A percentile compares a stretch with the other conserved stretches of the same genome.
These are phyloP conservation scores for Oryzias celebensis DNA, from an alignment of 2,113 vertebrate species.

Conservation along the genomic window DNA sequence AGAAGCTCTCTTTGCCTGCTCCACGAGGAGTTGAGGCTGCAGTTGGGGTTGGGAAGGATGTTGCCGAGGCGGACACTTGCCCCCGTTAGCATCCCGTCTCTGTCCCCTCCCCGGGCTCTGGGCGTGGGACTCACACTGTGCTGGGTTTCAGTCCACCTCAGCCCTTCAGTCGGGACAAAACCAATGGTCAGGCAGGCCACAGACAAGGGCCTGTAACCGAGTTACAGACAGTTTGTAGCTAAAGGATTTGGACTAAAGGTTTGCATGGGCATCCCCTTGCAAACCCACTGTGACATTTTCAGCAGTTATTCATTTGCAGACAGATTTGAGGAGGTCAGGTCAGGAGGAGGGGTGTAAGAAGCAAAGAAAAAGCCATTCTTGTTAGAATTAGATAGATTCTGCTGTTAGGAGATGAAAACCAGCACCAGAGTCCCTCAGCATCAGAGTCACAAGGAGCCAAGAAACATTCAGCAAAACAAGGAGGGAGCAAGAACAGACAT, in stretches of 20 bases:
- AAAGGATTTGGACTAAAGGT: conserved; percentile 6
- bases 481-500: conserved; percentile 24
- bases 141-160: conserved; percentile 84
- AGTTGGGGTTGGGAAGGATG: conserved; percentile 69
- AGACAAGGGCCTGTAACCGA: conserved; percentile 1
- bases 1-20: conserved; percentile 82
- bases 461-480: conserved; percentile 27
- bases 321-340: conserved; percentile 29
- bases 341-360: conserved; percentile 49
- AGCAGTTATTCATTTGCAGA: neutral
- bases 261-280: conserved; percentile 28
- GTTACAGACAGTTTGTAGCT: conserved; percentile 41
- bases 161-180: conserved; percentile 78
- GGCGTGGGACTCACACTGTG: conserved; percentile 75
- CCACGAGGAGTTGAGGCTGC: conserved; percentile 75
- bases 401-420: conserved; percentile 78
- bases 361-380: conserved; percentile 48
- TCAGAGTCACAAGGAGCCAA: conserved; percentile 46
- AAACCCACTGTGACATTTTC: conserved; percentile 31
- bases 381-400: conserved; percentile 53
- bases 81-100: conserved; percentile 66
- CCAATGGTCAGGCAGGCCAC: conserved; percentile 67
- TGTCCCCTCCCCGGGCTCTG: conserved; percentile 74
- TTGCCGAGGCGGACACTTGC: conserved; percentile 62
- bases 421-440: conserved; percentile 74